Base-by-base conservation (phyloP, 1,140 invertebrate genomes). In the Eumaeus atala region DNA sequence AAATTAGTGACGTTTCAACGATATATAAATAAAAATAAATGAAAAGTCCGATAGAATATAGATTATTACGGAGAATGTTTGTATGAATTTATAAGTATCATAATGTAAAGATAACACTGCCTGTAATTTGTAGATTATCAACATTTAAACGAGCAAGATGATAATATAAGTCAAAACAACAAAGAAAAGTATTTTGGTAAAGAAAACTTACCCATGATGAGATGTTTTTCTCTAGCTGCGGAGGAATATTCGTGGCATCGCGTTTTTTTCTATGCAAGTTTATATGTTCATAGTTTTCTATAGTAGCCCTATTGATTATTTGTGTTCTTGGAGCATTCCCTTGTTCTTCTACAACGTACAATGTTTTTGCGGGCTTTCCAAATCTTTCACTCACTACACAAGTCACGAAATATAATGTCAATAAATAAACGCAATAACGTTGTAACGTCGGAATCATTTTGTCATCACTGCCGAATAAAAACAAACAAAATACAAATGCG, bases 191-290 rank as follows among this genome's bases (percentile, higher is more conserved):
- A 64, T 83, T 80, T 77, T 71, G 76, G 74, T 70, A 87, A 75
- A 77, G 72, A 33, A 48, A 63, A 67, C 36, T 86, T 84, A 87
- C 85, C 83, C 81, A 84, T 71, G 77, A 80, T 77, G 72, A 83
- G 56, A 83, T 80, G 61, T 84, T 84, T 67, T 72, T 77, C 55
- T 70, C 68, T 34, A 67, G 28, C 33, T 64, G 58, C 34, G 76
- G 56, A 54, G 67, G 62, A 58, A 74, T 57, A 16, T 67, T 65
- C 35, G 71, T 55, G 18, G 73, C 71, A 75, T 84, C 78, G 14
- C 83, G 74, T 72, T 84, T 82, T 68, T 66, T 67, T 55, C 83
- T 76, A 66, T 14, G 1, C 14, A 9, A 40, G 3, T 74, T 70
- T 40, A 62, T 56, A 58, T 58, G 44, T 42, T 59, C 51, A 57